Evolutionary conservation across 1,140 invertebrate species (phyloP), one percentile per base, ranked within the genome.

Genomic region (Radopholus similis): DNA sequence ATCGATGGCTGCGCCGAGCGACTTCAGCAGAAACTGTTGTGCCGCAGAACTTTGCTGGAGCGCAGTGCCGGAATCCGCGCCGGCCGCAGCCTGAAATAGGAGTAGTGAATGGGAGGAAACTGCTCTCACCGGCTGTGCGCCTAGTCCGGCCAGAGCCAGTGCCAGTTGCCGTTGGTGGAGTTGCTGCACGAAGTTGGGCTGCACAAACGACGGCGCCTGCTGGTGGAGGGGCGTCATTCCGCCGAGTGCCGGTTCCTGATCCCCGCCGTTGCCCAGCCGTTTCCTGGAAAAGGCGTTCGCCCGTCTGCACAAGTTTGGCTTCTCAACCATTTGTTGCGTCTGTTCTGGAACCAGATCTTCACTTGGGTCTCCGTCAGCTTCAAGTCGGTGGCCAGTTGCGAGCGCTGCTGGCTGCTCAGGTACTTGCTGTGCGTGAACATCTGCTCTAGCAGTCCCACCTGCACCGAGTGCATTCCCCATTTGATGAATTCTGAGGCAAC

Each of bases 291-390:
- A 18, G 1, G 13, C 26, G n/a, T 9, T 18, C 18, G 26, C 4
- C 44, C 44, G n/a, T 11, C 18, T 9, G 15, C 13, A 8, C 6
- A 47, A 23, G 15, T 47, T 42, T 95, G 86, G 82, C 97, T 97
- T 93, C 93, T 97, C 30, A 21, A 62, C 59, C 59, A 62, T 84
- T 97, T 97, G 84, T 98, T 97, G 47, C 95, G 87, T 6, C 95
- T 84, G 81, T 95, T 93, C 84, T 91, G 89, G 83, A 90, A 91
- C 94, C 95, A 97, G 66, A 98, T 97, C 85, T 86, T 85, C 4
- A 85, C 84, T 75, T 85, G 59, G 6, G 59, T 62, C 21, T 62
- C 59, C 42, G 59, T 62, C 28, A 62, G 40, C 21, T 13, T 51
- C 18, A 62, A 28, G 18, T 3, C 15, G 23, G 11, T 51, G 18